These are phyloP conservation scores for Adelosebastes latens DNA, from an alignment of 2,797 vertebrate species.

Conservation along the genomic window DNA sequence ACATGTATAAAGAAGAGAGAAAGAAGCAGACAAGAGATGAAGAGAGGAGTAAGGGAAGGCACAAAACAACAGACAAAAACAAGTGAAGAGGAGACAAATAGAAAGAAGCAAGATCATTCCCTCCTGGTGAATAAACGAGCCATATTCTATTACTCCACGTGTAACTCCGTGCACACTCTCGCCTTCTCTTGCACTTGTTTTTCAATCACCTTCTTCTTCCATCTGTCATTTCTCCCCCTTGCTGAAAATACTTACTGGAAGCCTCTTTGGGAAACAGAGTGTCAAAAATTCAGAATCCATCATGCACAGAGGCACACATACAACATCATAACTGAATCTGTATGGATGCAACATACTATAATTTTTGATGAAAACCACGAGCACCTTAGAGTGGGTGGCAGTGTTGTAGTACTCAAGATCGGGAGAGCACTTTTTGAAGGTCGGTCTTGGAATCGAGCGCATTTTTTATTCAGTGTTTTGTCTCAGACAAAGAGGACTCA, in stretches of 20 bases:
- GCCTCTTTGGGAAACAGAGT: constrained; percentile 27
- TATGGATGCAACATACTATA: neutral
- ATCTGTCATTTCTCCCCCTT: constrained; percentile 13
- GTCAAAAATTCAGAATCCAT: constrained; percentile 10
- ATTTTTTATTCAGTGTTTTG: too few species aligned
- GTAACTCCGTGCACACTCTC: constrained; percentile 11
- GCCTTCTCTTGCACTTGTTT: constrained; percentile 19
- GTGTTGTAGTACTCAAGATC: too few species aligned
- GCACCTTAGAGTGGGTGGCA: neutral
- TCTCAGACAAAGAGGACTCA: too few species aligned
- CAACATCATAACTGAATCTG: neutral
- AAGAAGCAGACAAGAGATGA: neutral
- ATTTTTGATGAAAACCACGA: neutral
- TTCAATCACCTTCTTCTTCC: constrained; percentile 13
- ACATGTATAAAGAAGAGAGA: too few species aligned
- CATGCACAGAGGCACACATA: constrained; percentile 26
- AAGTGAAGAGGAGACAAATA: neutral
- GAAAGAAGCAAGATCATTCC: neutral
- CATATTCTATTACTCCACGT: neutral
- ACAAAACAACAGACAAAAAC: neutral
- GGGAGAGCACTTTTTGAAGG: too few species aligned
- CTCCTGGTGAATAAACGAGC: neutral
- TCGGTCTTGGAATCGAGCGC: too few species aligned
- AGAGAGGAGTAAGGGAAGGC: neutral
- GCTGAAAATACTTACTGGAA: constrained; percentile 10